phyloP scores from a whole-genome alignment of 2,113 vertebrate genomes.

The Orientallactaga bullata region DNA sequence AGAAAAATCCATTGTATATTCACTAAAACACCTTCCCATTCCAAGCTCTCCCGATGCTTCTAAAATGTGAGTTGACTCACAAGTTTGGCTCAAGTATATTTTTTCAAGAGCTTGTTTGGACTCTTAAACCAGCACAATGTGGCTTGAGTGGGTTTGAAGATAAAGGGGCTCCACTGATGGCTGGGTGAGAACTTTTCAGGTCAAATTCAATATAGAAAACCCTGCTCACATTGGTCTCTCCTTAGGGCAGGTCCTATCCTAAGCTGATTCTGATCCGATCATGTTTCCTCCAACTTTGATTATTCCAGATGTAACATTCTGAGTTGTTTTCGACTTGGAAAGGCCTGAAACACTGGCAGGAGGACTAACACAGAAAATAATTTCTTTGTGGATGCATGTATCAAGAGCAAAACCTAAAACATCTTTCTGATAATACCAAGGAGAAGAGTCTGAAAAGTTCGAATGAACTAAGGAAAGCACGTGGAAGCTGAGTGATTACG shows the following conservation, averaged over 20 bases:
- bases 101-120: slow-evolving; percentile 18
- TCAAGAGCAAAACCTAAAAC: slow-evolving; percentile 6
- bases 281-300: slow-evolving; percentile 20
- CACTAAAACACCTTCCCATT: slow-evolving; percentile 41
- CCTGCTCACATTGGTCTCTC: not conserved
- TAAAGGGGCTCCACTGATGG: not conserved
- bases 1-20: slow-evolving; percentile 77
- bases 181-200: not conserved
- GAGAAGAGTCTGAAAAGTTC: not conserved
- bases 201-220: not conserved
- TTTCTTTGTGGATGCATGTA: not conserved
- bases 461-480: slow-evolving; percentile 4
- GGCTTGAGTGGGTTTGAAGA: slow-evolving; percentile 32
- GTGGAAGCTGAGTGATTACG: slow-evolving; percentile 7
- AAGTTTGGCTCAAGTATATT: slow-evolving; percentile 30
- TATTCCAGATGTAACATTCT: slow-evolving; percentile 26
- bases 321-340: slow-evolving; percentile 40
- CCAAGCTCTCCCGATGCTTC: slow-evolving; percentile 19
- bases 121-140: slow-evolving; percentile 11
- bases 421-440: not conserved
- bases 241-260: not conserved
- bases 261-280: not conserved
- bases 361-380: not conserved
- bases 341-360: not conserved
- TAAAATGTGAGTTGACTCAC: slow-evolving; percentile 69